Evolutionary conservation across 2,888 invertebrate species (phyloP), one percentile per base, ranked within the genome.

Genomic region (Clunio marinus): DNA sequence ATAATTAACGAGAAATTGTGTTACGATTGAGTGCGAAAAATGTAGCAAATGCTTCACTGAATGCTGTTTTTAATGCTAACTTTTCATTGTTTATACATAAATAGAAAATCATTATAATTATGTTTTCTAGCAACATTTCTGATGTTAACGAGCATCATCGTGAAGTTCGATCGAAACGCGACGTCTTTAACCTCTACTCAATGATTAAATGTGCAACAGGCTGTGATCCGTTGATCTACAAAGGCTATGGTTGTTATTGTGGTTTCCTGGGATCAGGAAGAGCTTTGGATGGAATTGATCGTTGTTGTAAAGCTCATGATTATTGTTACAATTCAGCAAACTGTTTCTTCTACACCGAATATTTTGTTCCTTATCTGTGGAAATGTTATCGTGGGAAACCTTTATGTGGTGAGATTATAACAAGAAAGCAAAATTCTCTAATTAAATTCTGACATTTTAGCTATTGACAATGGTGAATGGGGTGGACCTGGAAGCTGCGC

Each of bases 171-270:
- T 81, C 83, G 24, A 89, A 90, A 75, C 83, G 92, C 1, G 89
- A 88, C 45, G 89, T 91, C 0, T 76, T 88, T 10, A 88, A 91
- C 73, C 81, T 94, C 17, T 93, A 91, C 78, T 91, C 91, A 71
- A 93, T 93, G 91, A 83, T 94, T 70, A 84, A 85, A 70, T 93
- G 93, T 74, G 88, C 91, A 1, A 91, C 91, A 0, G 89, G 89
- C 2, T 94, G 94, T 74, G 87, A 92, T 75, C 93, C 93, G 0
- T 77, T 93, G 1, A 81, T 84, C 7, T 92, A 88, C 76, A 92
- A 92, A 76, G 92, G 93, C 8, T 93, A 94, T 74, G 93, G 93
- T 1, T 94, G 93, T 76, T 94, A 89, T 76, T 94, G 93, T 74
- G 93, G 94, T 2, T 91, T 93, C 75, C 81, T 91, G 1, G 93